Percentiles rank a stretch among this genome's conserved stretches.
Evolutionary conservation across 2,888 invertebrate genomes (phyloP).

Genomic region (Neocrepidodera transversa): DNA sequence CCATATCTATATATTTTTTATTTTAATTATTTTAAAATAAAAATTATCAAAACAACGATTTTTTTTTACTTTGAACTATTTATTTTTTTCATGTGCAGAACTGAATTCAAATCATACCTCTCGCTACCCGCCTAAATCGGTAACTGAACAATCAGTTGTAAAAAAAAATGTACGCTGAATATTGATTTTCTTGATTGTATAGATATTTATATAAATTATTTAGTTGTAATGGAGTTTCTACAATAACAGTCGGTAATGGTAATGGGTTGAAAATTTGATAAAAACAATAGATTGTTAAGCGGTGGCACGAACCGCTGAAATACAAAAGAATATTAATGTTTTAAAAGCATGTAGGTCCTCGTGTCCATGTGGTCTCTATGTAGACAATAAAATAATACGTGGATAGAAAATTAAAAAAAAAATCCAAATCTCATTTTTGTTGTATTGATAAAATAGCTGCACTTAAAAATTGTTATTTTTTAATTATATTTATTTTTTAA

Average conservation of each 20-base stretch:
- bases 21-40: too few relatives aligned
- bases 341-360: slow-evolving; percentile 19
- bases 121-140: too few relatives aligned
- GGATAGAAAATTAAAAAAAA: background rate
- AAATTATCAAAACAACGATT: too few relatives aligned
- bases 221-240: slow-evolving; percentile 1
- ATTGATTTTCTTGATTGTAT: background rate
- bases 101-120: too few relatives aligned
- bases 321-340: slow-evolving; percentile 21
- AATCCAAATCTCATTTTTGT: too few relatives aligned
- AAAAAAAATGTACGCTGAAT: background rate
- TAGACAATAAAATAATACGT: background rate
- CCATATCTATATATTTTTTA: too few relatives aligned
- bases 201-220: background rate
- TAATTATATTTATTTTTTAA: too few relatives aligned
- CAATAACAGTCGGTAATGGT: background rate
- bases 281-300: slow-evolving; percentile 25
- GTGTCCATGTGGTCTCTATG: slow-evolving; percentile 11
- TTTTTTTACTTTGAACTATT: too few relatives aligned
- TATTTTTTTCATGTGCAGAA: too few relatives aligned
- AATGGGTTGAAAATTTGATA: slow-evolving; percentile 13
- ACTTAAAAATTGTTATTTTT: too few relatives aligned
- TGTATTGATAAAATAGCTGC: too few relatives aligned
- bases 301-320: slow-evolving; percentile 23
- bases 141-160: background rate